Conservation (phyloP, 2,888 invertebrate genomes). For the Apamea anceps region DNA sequence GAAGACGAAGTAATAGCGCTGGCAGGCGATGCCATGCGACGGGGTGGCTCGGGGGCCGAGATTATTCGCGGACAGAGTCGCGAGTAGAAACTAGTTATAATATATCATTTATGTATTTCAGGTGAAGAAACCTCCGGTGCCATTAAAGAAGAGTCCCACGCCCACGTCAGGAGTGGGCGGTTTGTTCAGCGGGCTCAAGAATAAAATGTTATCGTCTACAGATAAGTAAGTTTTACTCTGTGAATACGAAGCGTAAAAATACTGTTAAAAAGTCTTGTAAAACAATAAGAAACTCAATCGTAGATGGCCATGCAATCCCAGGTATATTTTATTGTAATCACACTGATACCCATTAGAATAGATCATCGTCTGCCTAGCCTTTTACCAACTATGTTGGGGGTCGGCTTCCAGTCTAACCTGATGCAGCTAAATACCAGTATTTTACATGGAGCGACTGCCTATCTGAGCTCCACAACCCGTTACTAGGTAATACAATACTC, state of each 20-base stretch:
- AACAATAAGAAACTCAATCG: not conserved
- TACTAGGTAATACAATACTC: too few relatives aligned
- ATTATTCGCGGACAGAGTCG: too few relatives aligned
- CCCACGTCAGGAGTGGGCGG: constrained; percentile 87
- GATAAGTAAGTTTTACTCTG: constrained; percentile 82
- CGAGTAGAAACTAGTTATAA: too few relatives aligned
- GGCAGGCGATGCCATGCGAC: too few relatives aligned
- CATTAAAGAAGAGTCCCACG: constrained; percentile 92
- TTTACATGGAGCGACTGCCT: too few relatives aligned
- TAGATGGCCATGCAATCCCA: not conserved
- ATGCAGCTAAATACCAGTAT: too few relatives aligned
- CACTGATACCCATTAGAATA: not conserved
- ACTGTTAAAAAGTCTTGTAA: not conserved
- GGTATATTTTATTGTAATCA: not conserved
- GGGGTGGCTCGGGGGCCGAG: too few relatives aligned
- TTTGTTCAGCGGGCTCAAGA: constrained; percentile 91
- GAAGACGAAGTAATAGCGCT: too few relatives aligned
- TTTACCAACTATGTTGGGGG: too few relatives aligned
- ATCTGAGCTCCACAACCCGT: too few relatives aligned
- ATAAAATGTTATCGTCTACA: constrained; percentile 89
- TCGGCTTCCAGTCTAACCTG: too few relatives aligned
- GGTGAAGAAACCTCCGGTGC: constrained; percentile 92
- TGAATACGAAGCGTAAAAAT: not conserved
- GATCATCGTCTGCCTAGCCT: too few relatives aligned
- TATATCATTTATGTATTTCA: constrained; percentile 58